These are phyloP conservation scores for Crocuta crocuta DNA, from an alignment of 2,113 vertebrate genomes.

Conservation along the genomic window DNA sequence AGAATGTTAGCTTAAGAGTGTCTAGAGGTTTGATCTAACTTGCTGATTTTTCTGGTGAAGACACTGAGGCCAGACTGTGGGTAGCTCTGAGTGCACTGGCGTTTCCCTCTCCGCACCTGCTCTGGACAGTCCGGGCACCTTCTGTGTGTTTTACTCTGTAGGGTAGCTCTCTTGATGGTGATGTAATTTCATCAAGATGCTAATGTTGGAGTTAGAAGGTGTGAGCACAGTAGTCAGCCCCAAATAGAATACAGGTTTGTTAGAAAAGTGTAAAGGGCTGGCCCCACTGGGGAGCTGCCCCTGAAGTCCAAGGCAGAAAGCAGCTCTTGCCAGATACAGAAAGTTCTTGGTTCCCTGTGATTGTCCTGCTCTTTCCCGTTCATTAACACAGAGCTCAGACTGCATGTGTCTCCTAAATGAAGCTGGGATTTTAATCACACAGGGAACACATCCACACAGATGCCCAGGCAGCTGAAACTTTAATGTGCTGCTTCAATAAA, in stretches of 20 bases:
- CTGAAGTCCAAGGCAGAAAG: not conserved
- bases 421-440: not conserved
- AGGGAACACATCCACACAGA: not conserved
- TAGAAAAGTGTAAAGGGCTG: too few species aligned
- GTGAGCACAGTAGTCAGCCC: not conserved
- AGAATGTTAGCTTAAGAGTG: not conserved
- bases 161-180: not conserved
- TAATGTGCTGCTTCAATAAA: slow-evolving; percentile 30
- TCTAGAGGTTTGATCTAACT: not conserved
- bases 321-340: not conserved
- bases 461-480: not conserved
- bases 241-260: not conserved
- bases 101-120: too few species aligned
- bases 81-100: not conserved
- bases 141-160: not conserved
- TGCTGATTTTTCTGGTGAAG: not conserved
- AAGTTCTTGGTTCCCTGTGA: not conserved
- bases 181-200: not conserved
- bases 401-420: not conserved
- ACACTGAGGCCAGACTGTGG: too few species aligned
- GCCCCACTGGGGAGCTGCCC: not conserved
- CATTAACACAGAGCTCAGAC: not conserved
- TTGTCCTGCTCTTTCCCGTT: too few species aligned
- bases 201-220: not conserved
- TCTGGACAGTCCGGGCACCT: too few species aligned